A percentile compares a stretch with the other conserved stretches of the same genome.
These are phyloP conservation scores for Tauraco erythrolophus DNA, from an alignment of 2,113 vertebrate species.

Conservation along the genomic window DNA sequence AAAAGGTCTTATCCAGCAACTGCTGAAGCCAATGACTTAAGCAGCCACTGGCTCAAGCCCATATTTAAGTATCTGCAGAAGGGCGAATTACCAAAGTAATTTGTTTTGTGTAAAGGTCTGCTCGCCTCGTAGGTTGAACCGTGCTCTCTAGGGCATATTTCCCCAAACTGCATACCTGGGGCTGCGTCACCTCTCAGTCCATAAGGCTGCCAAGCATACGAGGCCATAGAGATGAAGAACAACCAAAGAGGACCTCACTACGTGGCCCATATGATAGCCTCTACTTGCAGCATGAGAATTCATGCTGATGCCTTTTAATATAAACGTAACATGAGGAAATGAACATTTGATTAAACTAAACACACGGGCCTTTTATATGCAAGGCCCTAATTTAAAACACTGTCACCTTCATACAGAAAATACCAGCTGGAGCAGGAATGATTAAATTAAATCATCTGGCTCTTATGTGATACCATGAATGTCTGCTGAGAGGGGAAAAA, in stretches of 20 bases:
- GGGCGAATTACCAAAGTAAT: background rate
- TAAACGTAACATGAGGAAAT: conserved; percentile 34
- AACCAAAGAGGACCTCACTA: background rate
- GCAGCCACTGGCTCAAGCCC: background rate
- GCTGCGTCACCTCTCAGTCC: background rate
- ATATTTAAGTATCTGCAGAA: conserved; percentile 12
- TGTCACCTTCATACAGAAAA: conserved; percentile 53
- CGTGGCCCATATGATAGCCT: background rate
- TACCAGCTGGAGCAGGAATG: conserved; percentile 52
- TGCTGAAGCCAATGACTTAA: conserved; percentile 13
- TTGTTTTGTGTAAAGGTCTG: background rate
- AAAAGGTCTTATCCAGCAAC: background rate
- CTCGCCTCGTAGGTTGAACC: background rate
- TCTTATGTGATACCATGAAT: conserved; percentile 57
- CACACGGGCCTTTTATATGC: conserved; percentile 32
- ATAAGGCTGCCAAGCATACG: background rate
- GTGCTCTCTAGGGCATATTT: background rate
- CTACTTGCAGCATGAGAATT: conserved; percentile 35
- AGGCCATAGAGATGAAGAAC: background rate
- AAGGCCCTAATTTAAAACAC: conserved; percentile 57
- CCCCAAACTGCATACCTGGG: background rate
- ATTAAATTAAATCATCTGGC: conserved; percentile 68
- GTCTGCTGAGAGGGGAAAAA: background rate
- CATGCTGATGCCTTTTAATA: conserved; percentile 41
- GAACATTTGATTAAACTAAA: conserved; percentile 70